Percentiles rank a stretch among this genome's conserved stretches.
Conservation (phyloP, 2,888 invertebrate genomes). For the Acrocyrtus sp. region DNA sequence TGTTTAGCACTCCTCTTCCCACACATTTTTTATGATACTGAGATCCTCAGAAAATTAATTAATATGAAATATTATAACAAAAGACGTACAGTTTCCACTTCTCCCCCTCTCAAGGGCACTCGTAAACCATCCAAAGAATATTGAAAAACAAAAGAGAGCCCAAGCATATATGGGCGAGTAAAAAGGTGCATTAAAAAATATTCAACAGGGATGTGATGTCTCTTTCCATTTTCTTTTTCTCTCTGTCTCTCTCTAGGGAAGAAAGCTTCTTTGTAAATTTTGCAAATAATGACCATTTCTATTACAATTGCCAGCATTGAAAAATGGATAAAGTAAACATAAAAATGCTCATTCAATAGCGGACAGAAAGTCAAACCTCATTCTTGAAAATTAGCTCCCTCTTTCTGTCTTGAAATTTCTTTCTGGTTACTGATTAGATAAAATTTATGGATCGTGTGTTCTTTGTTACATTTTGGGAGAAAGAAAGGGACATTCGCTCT, state of each 20-base stretch:
- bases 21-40: background rate
- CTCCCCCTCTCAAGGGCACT: too few species aligned
- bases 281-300: background rate
- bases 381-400: too few species aligned
- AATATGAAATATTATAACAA: background rate
- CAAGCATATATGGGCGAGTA: too few species aligned
- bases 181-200: too few species aligned
- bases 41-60: background rate
- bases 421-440: background rate
- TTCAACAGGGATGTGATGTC: too few species aligned
- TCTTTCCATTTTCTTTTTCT: background rate
- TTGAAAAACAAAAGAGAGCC: too few species aligned
- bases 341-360: too few species aligned
- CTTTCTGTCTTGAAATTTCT: background rate
- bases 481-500: background rate
- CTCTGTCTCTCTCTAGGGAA: background rate
- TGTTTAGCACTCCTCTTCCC: background rate
- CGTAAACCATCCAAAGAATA: too few species aligned
- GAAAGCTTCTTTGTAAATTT: background rate
- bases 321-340: background rate
- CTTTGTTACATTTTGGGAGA: background rate
- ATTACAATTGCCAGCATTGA: background rate
- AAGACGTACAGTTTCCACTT: too few species aligned
- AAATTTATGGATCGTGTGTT: background rate
- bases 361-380: background rate